Conservation (phyloP, 2,113 vertebrate genomes). For the Asarcornis scutulata region DNA sequence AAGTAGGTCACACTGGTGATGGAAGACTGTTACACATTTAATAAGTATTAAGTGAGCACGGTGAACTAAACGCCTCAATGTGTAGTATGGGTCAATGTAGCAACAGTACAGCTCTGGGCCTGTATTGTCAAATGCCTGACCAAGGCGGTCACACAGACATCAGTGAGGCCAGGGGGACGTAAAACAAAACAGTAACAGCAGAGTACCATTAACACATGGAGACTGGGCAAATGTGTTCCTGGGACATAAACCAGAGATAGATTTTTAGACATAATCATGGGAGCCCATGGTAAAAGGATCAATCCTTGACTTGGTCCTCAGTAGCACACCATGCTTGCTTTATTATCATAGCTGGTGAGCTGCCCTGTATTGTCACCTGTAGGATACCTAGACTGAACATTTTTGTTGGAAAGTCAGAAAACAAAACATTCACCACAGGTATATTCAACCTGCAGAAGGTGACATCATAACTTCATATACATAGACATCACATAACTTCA, state of each 20-base stretch:
- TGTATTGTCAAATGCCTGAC: background rate
- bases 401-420: background rate
- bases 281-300: background rate
- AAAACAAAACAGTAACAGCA: background rate
- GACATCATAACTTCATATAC: background rate
- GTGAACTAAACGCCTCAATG: background rate
- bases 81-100: background rate
- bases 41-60: background rate
- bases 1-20: background rate
- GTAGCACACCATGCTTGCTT: background rate
- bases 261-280: too few relatives aligned
- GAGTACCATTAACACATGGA: background rate
- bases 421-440: background rate
- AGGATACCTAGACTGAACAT: background rate
- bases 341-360: background rate
- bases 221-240: background rate
- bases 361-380: background rate
- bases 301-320: background rate
- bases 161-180: rapidly evolving
- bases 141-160: background rate
- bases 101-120: rapidly evolving
- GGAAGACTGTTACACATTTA: background rate
- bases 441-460: background rate
- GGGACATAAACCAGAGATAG: background rate
- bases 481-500: background rate